phyloP scores from a whole-genome alignment of 1,140 invertebrate species.

The Heliconius congener region DNA sequence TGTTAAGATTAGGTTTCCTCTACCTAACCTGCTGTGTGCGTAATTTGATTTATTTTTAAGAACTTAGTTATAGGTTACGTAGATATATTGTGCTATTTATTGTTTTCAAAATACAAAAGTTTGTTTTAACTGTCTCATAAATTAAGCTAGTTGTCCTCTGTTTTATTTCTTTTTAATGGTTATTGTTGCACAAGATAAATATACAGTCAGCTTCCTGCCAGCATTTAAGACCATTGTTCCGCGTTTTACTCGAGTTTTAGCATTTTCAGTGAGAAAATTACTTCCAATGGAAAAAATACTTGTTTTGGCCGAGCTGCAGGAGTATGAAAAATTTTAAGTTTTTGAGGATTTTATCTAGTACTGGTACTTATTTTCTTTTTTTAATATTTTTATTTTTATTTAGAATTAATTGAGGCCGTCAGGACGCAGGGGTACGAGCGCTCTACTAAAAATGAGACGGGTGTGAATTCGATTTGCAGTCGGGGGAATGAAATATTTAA shows the following conservation, averaged over 20 bases:
- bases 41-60: neutral
- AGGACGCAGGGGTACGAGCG: too few species aligned
- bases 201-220: conserved; percentile 15
- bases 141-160: neutral
- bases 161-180: conserved; percentile 6
- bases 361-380: neutral
- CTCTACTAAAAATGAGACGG: too few species aligned
- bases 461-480: too few species aligned
- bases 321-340: neutral
- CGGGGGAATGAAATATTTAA: too few species aligned
- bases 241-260: conserved; percentile 11
- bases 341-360: neutral
- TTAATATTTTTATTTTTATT: neutral
- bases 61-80: too few species aligned
- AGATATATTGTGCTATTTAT: neutral
- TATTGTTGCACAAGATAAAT: conserved; percentile 8
- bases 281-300: conserved; percentile 3
- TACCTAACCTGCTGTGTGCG: too few species aligned
- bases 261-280: conserved; percentile 10
- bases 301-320: neutral
- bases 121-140: neutral
- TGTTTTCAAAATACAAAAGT: neutral
- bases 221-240: conserved; percentile 16
- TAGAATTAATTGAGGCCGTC: neutral
- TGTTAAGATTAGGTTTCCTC: too few species aligned